Percentiles rank a stretch among this genome's conserved stretches.
These are phyloP conservation scores for Bradypus variegatus DNA, from an alignment of 2,797 vertebrate species.

Conservation along the genomic window DNA sequence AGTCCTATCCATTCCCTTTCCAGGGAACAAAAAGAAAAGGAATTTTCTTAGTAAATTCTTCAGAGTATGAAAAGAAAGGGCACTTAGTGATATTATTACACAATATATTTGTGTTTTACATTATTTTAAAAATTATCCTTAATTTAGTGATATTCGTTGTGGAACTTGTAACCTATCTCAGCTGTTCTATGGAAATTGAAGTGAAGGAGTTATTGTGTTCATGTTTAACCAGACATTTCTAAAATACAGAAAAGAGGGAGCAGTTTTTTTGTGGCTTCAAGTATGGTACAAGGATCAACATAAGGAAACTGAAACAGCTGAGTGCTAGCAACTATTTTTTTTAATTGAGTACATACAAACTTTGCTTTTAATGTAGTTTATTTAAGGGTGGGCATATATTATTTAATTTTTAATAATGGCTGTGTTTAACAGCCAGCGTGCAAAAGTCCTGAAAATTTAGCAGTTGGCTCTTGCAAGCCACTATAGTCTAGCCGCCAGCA, in stretches of 20 bases:
- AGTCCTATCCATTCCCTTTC: not conserved
- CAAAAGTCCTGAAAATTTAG: too few relatives aligned
- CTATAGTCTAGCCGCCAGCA: too few relatives aligned
- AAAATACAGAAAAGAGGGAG: not conserved
- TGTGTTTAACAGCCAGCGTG: too few relatives aligned
- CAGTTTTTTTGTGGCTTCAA: not conserved
- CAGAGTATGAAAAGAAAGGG: not conserved
- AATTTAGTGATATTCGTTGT: not conserved
- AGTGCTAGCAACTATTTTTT: not conserved
- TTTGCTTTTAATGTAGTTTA: too few relatives aligned
- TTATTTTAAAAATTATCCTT: not conserved
- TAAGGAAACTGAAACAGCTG: not conserved
- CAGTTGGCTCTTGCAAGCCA: too few relatives aligned
- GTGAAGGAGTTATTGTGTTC: not conserved
- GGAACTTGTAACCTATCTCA: not conserved
- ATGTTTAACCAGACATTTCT: not conserved
- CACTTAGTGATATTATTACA: not conserved
- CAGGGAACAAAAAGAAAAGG: not conserved
- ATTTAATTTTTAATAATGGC: too few relatives aligned
- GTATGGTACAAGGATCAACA: not conserved
- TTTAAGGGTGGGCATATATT: too few relatives aligned
- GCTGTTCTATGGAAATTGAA: not conserved
- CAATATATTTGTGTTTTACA: not conserved
- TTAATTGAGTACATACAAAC: too few relatives aligned
- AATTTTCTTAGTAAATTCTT: not conserved